These are phyloP conservation scores for Alouatta palliata DNA, from an alignment of 2,113 vertebrate genomes.

Conservation along the genomic window DNA sequence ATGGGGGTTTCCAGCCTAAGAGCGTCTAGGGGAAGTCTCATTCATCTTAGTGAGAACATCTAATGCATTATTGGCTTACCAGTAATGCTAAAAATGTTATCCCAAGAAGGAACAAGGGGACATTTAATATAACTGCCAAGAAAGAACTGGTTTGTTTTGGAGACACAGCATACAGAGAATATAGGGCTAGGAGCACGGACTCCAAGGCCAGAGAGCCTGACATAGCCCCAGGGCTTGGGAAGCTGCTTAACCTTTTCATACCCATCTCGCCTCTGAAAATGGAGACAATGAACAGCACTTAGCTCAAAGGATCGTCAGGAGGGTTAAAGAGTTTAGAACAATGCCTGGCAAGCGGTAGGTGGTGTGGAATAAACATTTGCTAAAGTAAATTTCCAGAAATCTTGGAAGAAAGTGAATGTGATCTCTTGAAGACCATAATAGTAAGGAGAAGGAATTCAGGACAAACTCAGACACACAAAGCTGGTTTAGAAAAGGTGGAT, in stretches of 20 bases:
- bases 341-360: neutral
- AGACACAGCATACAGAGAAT: accelerated
- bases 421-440: neutral
- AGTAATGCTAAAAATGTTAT: neutral
- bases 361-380: neutral
- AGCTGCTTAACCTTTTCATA: neutral
- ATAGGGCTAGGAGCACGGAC: accelerated
- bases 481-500: neutral
- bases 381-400: neutral
- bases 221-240: accelerated
- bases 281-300: neutral
- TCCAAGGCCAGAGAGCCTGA: neutral
- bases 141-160: neutral
- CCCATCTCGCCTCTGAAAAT: neutral
- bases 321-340: neutral
- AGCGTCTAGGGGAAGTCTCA: neutral
- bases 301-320: neutral
- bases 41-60: neutral
- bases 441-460: no score
- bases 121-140: neutral
- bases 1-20: accelerated
- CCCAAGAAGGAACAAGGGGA: neutral
- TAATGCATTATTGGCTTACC: neutral
- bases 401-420: neutral
- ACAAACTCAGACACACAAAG: neutral